These are phyloP conservation scores for Arctia plantaginis DNA, from an alignment of 2,888 invertebrate genomes.

Conservation along the genomic window DNA sequence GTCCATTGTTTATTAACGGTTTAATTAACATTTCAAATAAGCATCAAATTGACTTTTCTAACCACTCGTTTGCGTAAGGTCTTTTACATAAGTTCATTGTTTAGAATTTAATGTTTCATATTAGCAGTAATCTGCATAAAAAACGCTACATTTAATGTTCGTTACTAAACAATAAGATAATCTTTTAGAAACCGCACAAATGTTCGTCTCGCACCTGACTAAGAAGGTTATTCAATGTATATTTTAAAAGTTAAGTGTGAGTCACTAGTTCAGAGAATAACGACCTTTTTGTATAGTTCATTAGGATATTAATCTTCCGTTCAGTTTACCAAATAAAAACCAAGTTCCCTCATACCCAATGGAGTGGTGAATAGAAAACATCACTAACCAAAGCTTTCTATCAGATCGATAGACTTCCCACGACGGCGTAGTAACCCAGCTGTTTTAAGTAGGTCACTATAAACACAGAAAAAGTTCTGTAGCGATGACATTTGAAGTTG, in stretches of 20 bases:
- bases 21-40: neutral
- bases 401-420: conserved; percentile 80
- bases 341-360: conserved; percentile 55
- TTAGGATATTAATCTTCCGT: conserved; percentile 29
- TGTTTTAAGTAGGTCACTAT: conserved; percentile 57
- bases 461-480: conserved; percentile 41
- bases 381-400: conserved; percentile 60
- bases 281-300: conserved; percentile 29
- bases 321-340: conserved; percentile 52
- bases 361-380: conserved; percentile 68
- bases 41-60: neutral
- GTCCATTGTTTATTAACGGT: conserved; percentile 7
- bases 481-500: conserved; percentile 59
- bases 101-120: neutral
- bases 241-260: conserved; percentile 36
- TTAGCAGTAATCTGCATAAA: neutral
- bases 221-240: conserved; percentile 16
- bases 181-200: neutral
- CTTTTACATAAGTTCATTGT: neutral
- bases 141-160: neutral
- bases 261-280: conserved; percentile 36
- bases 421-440: conserved; percentile 77
- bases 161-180: neutral
- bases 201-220: conserved; percentile 16
- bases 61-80: neutral